Percentiles rank a stretch among this genome's conserved stretches.
phyloP scores from a whole-genome alignment of 1,140 invertebrate species.

The Procambarus clarkii region DNA sequence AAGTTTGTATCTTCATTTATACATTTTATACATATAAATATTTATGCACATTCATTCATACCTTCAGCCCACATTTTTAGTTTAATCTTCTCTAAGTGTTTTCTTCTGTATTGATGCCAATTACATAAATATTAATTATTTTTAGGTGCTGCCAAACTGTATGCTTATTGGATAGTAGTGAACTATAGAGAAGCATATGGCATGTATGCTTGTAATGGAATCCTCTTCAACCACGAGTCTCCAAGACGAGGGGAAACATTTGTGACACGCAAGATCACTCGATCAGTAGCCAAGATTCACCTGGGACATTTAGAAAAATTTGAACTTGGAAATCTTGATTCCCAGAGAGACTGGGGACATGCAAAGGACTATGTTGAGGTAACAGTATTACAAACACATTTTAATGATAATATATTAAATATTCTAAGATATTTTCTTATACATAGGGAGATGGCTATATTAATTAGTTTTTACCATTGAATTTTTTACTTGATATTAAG shows the following conservation, averaged over 20 bases:
- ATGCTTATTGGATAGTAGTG: slow-evolving; percentile 98
- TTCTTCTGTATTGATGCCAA: no score
- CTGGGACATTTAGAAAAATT: slow-evolving; percentile 90
- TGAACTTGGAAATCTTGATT: slow-evolving; percentile 96
- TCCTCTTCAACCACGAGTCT: slow-evolving; percentile 99
- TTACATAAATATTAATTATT: slow-evolving; percentile 15
- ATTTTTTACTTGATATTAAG: no score
- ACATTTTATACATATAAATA: no score
- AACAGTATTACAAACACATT: slow-evolving; percentile 33
- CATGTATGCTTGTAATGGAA: slow-evolving; percentile 99
- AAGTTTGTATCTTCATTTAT: no score
- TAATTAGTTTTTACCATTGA: no score
- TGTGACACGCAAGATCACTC: slow-evolving; percentile 98
- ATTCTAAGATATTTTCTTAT: not conserved
- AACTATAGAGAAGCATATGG: slow-evolving; percentile 99
- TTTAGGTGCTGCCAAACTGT: slow-evolving; percentile 97
- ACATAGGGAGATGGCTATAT: no score
- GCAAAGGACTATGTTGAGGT: slow-evolving; percentile 99
- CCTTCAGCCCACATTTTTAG: no score
- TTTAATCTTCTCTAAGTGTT: no score
- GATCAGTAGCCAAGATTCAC: slow-evolving; percentile 96
- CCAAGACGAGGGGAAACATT: slow-evolving; percentile 98
- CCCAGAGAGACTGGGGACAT: slow-evolving; percentile 99
- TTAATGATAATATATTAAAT: not conserved
- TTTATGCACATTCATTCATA: no score